Evolutionary conservation across 2,113 vertebrate species (phyloP).

Genomic region (Gambusia holbrooki): DNA sequence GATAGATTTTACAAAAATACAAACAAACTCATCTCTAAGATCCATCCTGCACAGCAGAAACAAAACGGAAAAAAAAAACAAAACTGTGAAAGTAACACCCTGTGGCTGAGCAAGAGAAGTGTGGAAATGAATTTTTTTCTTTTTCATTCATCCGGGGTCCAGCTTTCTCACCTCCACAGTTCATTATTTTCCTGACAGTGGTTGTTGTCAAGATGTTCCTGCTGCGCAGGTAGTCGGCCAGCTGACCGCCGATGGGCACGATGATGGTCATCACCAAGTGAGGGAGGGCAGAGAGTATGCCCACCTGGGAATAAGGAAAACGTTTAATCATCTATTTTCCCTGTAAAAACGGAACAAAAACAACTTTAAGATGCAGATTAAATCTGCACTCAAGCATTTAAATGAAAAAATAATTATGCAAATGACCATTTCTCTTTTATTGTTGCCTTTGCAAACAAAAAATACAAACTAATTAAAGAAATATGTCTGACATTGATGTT

Average conservation of each 20-base stretch:
- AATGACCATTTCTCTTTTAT: too few relatives aligned
- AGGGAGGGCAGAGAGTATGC: slow-evolving; percentile 93
- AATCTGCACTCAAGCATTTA: not conserved
- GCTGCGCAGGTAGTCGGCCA: slow-evolving; percentile 94
- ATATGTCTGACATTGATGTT: not conserved
- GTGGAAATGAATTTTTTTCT: slow-evolving; percentile 41
- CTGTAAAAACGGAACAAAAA: not conserved
- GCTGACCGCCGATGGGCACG: slow-evolving; percentile 96
- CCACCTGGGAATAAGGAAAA: slow-evolving; percentile 81
- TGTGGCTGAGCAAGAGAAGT: slow-evolving; percentile 48
- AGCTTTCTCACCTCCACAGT: slow-evolving; percentile 91
- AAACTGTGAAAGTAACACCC: slow-evolving; percentile 51
- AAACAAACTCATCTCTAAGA: slow-evolving; percentile 29
- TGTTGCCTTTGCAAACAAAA: too few relatives aligned
- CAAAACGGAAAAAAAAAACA: not conserved
- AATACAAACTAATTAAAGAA: too few relatives aligned
- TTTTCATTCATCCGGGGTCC: slow-evolving; percentile 28
- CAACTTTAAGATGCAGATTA: not conserved
- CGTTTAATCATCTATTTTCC: not conserved
- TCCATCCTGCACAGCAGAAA: not conserved
- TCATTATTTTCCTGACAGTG: slow-evolving; percentile 98
- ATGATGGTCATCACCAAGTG: slow-evolving; percentile 99
- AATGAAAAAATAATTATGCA: too few relatives aligned
- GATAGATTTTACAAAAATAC: slow-evolving; percentile 35
- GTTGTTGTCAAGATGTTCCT: slow-evolving; percentile 95